Percentiles rank a stretch among this genome's conserved stretches.
Conservation (phyloP, 2,888 invertebrate species). For the Trichacis sp. region DNA sequence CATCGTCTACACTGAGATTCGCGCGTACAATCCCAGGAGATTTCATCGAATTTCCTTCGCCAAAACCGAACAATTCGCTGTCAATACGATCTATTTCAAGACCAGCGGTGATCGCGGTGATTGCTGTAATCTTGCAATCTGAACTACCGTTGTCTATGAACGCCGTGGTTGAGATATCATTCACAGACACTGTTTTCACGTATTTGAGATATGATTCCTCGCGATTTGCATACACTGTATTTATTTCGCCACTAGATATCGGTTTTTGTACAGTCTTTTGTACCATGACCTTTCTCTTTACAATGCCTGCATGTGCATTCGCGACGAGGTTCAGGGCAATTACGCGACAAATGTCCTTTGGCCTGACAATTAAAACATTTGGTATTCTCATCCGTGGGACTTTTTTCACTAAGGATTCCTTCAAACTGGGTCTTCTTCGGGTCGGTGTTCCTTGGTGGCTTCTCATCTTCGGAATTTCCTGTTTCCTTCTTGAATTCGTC, state of each 20-base stretch:
- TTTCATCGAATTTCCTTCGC: conserved; percentile 3
- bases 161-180: background rate
- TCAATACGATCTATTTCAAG: background rate
- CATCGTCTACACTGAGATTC: conserved; percentile 32
- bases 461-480: too few relatives aligned
- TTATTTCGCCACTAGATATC: background rate
- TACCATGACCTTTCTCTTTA: conserved; percentile 9
- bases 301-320: background rate
- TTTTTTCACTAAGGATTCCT: too few relatives aligned
- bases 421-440: too few relatives aligned
- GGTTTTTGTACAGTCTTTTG: conserved; percentile 1
- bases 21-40: conserved; percentile 23
- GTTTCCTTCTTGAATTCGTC: too few relatives aligned
- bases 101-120: background rate
- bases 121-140: conserved; percentile 13
- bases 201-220: background rate
- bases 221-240: background rate
- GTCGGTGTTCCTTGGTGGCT: too few relatives aligned
- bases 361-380: conserved; percentile 8
- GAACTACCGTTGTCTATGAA: conserved; percentile 36
- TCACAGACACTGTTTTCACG: conserved; percentile 1
- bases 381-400: too few relatives aligned
- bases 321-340: conserved; percentile 2
- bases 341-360: conserved; percentile 10
- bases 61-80: conserved; percentile 27